Evolutionary conservation across 2,113 vertebrate species (phyloP).

Genomic region (Sinosuthora webbiana): DNA sequence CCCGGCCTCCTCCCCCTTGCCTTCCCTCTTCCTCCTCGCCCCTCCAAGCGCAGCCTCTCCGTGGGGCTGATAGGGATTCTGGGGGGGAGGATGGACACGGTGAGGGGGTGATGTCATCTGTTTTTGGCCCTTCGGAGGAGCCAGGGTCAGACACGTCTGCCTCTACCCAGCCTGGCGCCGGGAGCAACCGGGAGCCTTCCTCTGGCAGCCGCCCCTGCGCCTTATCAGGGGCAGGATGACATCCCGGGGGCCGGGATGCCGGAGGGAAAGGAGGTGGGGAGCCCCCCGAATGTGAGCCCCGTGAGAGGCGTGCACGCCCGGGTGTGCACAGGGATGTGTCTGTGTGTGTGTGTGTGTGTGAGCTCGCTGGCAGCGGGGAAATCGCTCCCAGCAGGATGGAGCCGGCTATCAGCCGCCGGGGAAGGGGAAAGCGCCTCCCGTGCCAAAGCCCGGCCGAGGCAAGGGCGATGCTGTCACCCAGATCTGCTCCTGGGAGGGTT

Average conservation of each 20-base stretch:
- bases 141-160: not conserved
- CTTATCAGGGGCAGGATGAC: conserved; percentile 62
- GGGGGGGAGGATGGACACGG: not conserved
- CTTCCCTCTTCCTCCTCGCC: not conserved
- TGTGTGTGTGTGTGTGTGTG: not conserved
- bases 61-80: not conserved
- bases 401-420: not conserved
- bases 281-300: not conserved
- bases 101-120: conserved; percentile 45
- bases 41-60: not conserved
- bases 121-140: conserved; percentile 17
- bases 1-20: not conserved
- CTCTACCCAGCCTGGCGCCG: conserved; percentile 59
- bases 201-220: not conserved
- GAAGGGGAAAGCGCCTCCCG: not conserved
- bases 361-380: not conserved
- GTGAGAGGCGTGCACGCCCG: not conserved
- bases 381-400: conserved; percentile 6
- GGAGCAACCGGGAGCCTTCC: conserved; percentile 42
- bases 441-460: not conserved
- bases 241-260: not conserved
- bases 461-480: not conserved
- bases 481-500: not conserved
- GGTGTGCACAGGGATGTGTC: not conserved
- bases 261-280: not conserved